Evolutionary conservation across 1,140 invertebrate species (phyloP).

Genomic region (Helicorthomorpha holstii): DNA sequence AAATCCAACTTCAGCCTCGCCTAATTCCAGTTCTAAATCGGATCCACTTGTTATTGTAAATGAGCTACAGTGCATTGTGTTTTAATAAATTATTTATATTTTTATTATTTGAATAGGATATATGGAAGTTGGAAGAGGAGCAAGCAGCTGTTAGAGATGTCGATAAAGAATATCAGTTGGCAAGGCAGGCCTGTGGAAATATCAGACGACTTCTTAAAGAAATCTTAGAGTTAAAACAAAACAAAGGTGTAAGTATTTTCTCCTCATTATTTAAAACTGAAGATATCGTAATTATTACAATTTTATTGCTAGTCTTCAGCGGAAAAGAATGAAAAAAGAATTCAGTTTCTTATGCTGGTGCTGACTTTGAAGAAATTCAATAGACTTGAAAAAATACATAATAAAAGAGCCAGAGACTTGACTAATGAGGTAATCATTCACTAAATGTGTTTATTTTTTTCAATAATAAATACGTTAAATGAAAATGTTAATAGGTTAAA

Average conservation of each 20-base stretch:
- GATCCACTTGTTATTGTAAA: too few species aligned
- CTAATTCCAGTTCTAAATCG: too few species aligned
- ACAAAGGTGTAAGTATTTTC: constrained; percentile 16
- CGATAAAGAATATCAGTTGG: constrained; percentile 45
- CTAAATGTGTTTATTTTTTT: background rate
- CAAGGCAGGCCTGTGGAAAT: constrained; percentile 44
- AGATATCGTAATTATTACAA: background rate
- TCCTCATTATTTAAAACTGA: background rate
- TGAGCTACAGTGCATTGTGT: too few species aligned
- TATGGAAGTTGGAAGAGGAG: constrained; percentile 38
- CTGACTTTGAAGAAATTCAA: constrained; percentile 75
- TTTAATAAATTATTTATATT: too few species aligned
- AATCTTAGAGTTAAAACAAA: constrained; percentile 43
- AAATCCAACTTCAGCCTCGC: too few species aligned
- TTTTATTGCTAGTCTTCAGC: constrained; percentile 11
- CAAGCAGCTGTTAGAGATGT: constrained; percentile 44
- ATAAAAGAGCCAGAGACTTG: constrained; percentile 59
- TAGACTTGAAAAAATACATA: constrained; percentile 68
- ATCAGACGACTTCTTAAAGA: constrained; percentile 43
- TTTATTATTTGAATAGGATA: background rate
- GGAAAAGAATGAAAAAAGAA: constrained; percentile 43
- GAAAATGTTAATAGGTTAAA: constrained; percentile 40
- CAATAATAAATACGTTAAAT: background rate
- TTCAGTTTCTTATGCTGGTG: constrained; percentile 52
- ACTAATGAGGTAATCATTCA: constrained; percentile 25